Conservation (phyloP, 1,140 invertebrate species). For the Lepidurus packardi region DNA sequence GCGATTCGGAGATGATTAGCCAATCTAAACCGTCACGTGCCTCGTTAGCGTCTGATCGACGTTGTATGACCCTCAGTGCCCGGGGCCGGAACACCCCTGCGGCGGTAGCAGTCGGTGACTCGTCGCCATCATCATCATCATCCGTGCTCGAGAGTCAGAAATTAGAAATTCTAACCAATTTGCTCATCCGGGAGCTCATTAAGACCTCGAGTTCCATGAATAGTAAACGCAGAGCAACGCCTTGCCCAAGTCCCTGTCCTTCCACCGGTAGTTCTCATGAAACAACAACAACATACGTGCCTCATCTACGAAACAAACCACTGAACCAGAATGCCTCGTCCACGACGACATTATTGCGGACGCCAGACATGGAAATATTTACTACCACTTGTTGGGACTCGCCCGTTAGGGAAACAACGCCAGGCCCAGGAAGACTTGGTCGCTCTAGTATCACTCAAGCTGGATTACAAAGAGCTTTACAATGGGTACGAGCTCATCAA, state of each 20-base stretch:
- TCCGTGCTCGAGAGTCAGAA: background rate
- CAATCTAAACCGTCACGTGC: slow-evolving; percentile 5
- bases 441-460: slow-evolving; percentile 24
- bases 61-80: background rate
- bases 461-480: slow-evolving; percentile 31
- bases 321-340: background rate
- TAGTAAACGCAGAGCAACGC: background rate
- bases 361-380: background rate
- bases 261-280: background rate
- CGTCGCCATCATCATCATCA: background rate
- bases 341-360: background rate
- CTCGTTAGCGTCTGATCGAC: background rate
- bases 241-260: background rate
- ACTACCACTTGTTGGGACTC: slow-evolving; percentile 32
- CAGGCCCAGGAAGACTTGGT: background rate
- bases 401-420: slow-evolving; percentile 23
- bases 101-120: background rate
- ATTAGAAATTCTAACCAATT: slow-evolving; percentile 8
- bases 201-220: background rate
- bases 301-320: background rate
- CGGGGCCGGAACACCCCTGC: background rate
- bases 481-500: slow-evolving; percentile 20
- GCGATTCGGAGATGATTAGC: slow-evolving; percentile 9
- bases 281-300: background rate
- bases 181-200: background rate